Evolutionary conservation across 2,113 vertebrate species (phyloP).

Genomic region (Gulo gulo): DNA sequence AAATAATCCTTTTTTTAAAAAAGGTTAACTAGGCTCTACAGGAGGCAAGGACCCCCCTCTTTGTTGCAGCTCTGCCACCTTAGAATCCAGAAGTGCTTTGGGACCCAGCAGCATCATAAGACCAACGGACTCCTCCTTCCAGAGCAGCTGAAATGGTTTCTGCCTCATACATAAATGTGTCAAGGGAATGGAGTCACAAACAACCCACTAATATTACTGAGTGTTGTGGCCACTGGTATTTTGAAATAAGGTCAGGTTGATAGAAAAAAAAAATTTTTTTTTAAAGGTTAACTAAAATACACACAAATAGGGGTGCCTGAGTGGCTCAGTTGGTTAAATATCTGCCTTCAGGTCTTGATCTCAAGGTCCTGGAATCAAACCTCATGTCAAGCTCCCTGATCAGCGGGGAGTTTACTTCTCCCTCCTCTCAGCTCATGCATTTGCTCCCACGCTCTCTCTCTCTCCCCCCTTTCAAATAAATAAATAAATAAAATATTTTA

Average conservation of each 20-base stretch:
- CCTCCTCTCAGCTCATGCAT: not conserved
- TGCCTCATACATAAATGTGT: constrained; percentile 83
- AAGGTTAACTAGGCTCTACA: not conserved
- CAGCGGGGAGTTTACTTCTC: not conserved
- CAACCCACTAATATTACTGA: not conserved
- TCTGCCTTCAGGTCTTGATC: not conserved
- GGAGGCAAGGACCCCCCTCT: constrained; percentile 80
- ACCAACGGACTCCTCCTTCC: constrained; percentile 85
- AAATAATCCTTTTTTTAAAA: not conserved
- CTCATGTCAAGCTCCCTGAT: not conserved
- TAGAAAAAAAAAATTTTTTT: not conserved
- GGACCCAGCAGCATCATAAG: constrained; percentile 82
- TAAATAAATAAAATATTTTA: not conserved
- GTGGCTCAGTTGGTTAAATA: not conserved
- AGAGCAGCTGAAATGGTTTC: constrained; percentile 85
- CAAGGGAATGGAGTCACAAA: not conserved
- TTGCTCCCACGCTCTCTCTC: not conserved
- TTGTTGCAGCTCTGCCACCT: constrained; percentile 90
- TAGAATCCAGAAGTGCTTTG: constrained; percentile 86
- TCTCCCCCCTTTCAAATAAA: not conserved
- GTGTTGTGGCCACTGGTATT: not conserved
- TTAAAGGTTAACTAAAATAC: not conserved
- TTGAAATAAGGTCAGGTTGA: constrained; percentile 14
- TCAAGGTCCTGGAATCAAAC: not conserved
- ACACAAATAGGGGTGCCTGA: not conserved